These are phyloP conservation scores for Dromaius novaehollandiae DNA, from an alignment of 2,113 vertebrate genomes.

Conservation along the genomic window DNA sequence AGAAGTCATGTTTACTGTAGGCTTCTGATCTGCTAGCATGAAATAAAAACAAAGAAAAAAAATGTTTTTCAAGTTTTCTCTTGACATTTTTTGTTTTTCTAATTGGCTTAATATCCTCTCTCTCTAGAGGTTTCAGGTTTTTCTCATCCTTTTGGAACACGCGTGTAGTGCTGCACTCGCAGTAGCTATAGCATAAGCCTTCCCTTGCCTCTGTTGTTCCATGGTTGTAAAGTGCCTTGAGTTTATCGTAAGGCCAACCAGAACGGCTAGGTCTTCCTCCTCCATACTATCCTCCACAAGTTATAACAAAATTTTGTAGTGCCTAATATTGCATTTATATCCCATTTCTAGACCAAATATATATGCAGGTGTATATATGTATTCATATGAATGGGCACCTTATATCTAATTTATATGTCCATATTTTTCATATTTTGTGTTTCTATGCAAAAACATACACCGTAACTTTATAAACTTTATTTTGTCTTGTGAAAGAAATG, in stretches of 20 bases:
- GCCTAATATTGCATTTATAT: not conserved
- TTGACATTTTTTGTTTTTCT: not conserved
- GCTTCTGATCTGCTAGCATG: not conserved
- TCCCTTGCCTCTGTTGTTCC: not conserved
- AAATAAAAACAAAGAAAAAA: not conserved
- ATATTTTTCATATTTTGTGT: not conserved
- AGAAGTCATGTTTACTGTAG: not conserved
- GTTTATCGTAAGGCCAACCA: not conserved
- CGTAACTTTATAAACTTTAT: not conserved
- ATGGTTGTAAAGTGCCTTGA: not conserved
- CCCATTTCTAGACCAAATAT: not conserved
- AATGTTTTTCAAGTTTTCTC: not conserved
- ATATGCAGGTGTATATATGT: no score
- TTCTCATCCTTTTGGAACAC: not conserved
- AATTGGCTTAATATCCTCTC: not conserved
- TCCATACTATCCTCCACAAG: not conserved
- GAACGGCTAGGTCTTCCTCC: not conserved
- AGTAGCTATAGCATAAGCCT: not conserved
- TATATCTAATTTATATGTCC: no score
- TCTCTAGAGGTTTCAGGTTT: not conserved
- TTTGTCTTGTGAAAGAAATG: not conserved
- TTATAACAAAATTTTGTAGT: not conserved
- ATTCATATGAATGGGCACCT: no score
- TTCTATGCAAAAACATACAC: not conserved
- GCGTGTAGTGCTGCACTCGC: rapidly evolving